Evolutionary conservation across 2,797 vertebrate genomes (phyloP).

Genomic region (Anabacerthia variegaticeps): DNA sequence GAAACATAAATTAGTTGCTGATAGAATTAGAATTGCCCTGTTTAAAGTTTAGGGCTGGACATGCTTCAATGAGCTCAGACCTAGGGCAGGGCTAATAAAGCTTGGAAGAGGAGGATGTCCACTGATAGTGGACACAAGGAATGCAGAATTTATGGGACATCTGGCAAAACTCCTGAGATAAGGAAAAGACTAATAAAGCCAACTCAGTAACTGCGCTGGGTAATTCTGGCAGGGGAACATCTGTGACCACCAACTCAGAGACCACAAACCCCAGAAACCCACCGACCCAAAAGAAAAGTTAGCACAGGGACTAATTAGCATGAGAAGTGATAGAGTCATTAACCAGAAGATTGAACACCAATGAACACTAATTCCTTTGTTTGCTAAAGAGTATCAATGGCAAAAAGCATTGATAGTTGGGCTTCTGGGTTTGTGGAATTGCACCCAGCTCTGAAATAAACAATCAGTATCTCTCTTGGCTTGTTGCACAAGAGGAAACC

Average conservation of each 20-base stretch:
- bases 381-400: not conserved
- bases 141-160: not conserved
- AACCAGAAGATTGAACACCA: not conserved
- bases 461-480: accelerated
- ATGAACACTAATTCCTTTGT: not conserved
- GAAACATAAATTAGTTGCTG: not conserved
- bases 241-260: not conserved
- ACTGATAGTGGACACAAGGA: not conserved
- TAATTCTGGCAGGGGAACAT: not conserved
- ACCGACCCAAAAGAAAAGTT: not conserved
- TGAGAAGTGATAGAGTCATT: not conserved
- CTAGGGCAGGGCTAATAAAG: not conserved
- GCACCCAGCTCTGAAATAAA: not conserved
- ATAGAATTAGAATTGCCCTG: not conserved
- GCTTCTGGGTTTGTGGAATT: not conserved
- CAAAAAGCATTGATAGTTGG: not conserved
- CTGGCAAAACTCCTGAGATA: not conserved
- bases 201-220: too few relatives aligned
- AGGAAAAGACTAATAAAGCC: not conserved
- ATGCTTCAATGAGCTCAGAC: accelerated
- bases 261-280: not conserved
- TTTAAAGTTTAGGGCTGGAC: not conserved
- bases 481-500: accelerated
- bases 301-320: not conserved
- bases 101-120: not conserved